phyloP scores from a whole-genome alignment of 2,797 vertebrate genomes.

The Gorsachius magnificus region DNA sequence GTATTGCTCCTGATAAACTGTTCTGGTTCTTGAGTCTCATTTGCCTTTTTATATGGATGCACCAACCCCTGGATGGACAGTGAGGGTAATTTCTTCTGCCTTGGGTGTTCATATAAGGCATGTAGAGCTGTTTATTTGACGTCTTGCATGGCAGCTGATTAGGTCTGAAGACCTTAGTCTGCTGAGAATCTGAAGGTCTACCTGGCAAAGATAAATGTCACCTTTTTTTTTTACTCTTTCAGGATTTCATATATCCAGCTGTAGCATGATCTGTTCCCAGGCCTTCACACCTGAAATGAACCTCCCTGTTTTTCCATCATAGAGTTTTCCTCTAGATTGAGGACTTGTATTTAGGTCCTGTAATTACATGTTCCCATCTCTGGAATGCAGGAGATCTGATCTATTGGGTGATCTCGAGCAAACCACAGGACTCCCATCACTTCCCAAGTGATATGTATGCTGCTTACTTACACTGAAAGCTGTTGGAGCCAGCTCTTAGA shows the following conservation, averaged over 20 bases:
- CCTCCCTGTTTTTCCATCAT: not conserved
- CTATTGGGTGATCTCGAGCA: not conserved
- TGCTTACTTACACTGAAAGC: not conserved
- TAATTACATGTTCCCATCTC: not conserved
- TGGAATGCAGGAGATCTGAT: not conserved
- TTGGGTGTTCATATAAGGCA: not conserved
- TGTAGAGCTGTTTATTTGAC: not conserved
- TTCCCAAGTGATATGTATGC: not conserved
- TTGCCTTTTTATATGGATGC: not conserved
- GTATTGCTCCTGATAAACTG: not conserved
- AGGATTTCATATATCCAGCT: not conserved
- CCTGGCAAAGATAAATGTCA: not conserved
- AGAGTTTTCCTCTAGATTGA: not conserved
- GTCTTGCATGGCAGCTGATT: not conserved
- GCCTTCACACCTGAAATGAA: not conserved
- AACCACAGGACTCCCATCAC: not conserved
- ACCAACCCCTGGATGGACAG: not conserved
- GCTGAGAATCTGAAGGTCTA: slow-evolving; percentile 31
- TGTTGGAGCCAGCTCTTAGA: not conserved
- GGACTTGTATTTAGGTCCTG: not conserved
- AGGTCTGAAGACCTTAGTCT: slow-evolving; percentile 22
- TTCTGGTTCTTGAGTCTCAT: not conserved
- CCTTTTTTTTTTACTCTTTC: not conserved
- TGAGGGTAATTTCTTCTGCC: not conserved
- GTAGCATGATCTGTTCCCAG: not conserved